Base-by-base conservation (phyloP, 2,797 vertebrate species). In the Novumbra hubbsi region DNA sequence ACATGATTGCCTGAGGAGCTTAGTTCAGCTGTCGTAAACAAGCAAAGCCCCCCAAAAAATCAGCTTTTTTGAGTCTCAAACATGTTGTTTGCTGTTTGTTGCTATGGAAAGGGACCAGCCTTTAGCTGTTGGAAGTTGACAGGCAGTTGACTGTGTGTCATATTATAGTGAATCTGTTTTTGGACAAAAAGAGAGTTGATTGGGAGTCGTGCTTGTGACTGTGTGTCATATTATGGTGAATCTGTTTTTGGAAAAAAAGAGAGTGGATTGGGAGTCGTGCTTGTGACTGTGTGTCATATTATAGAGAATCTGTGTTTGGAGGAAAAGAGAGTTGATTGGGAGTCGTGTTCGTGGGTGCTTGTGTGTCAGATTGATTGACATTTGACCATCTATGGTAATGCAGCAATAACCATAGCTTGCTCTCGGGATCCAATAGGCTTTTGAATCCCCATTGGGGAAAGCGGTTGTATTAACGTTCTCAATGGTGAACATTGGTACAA, bases 61-160 rank as follows among this genome's bases (percentile, higher is more conserved):
- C n/a, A 0, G 21, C 21, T n/a, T 57, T n/a, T 57, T 57, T 57
- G 2, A 21, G 16, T 24, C n/a, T 57, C 76, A 80, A 77, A 82
- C 82, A 85, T 90, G 87, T 88, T 90, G 87, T 87, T 82, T 78
- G 55, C 24, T 57, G 55, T 57, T 21, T 74, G 69, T 55, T 55
- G 75, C 72, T 84, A 87, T 90, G 90, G 89, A 88, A 81, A 72
- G 76, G 70, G 72, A 88, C 89, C 88, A 91, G 82, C 83, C 77
- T 88, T 91, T 91, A 86, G 90, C 83, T 48, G 77, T 1, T 66
- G 75, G 74, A 85, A 81, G 84, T 70, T 52, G 74, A 32, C 49
- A 75, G 30, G 84, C 74, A 50, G 45, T 74, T 7, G 64, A 14
- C 21, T 24, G 83, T 84, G 27, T 90, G 88, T 83, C 84, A 88